phyloP scores from a whole-genome alignment of 2,797 vertebrate genomes.

The Sebastes nivosus region DNA sequence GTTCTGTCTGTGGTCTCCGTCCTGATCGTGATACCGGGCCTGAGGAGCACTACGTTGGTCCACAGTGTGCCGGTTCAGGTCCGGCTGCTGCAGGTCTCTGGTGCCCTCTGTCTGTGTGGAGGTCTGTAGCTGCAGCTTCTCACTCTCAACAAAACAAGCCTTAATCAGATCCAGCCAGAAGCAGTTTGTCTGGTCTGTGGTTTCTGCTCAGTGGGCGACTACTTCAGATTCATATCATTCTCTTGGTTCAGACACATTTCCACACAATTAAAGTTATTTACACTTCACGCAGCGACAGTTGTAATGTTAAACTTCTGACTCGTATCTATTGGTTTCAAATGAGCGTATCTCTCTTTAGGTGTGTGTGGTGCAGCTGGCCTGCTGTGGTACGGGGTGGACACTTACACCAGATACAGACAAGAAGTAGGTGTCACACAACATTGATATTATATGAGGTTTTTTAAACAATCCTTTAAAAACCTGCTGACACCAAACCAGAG shows the following conservation, averaged over 20 bases:
- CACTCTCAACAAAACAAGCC: not conserved
- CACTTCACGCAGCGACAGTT: not conserved
- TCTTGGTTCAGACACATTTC: conserved; percentile 33
- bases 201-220: conserved; percentile 1
- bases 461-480: not conserved
- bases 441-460: not conserved
- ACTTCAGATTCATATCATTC: conserved; percentile 59
- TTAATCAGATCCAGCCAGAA: conserved; percentile 33
- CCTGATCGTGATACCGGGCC: conserved; percentile 22
- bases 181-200: conserved; percentile 43
- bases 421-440: conserved; percentile 39
- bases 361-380: not conserved
- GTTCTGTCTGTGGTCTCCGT: not conserved
- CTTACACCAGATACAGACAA: conserved; percentile 42
- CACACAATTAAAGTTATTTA: not conserved
- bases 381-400: not conserved
- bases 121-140: conserved; percentile 13
- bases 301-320: not conserved
- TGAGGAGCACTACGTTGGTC: conserved; percentile 1
- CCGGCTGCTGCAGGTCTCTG: conserved; percentile 44
- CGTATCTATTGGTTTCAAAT: not conserved
- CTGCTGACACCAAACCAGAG: not conserved
- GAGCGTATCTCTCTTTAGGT: not conserved
- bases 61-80: not conserved
- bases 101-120: conserved; percentile 52